Conservation (phyloP, 2,888 invertebrate genomes). For the Frankliniella intonsa region DNA sequence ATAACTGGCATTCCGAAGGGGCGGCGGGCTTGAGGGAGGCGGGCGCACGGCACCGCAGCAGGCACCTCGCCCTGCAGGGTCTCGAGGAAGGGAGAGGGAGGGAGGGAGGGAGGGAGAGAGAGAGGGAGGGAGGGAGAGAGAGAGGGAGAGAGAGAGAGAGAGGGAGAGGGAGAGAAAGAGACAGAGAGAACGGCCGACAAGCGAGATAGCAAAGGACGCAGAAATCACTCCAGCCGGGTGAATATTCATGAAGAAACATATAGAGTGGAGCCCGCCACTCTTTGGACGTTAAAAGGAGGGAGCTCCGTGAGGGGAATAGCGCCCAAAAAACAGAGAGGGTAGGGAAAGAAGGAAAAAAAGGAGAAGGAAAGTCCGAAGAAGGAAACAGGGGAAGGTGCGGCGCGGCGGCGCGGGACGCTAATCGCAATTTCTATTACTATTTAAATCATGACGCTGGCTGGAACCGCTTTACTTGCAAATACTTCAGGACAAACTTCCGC, state of each 20-base stretch:
- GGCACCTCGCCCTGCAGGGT: too few species aligned
- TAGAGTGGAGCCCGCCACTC: neutral
- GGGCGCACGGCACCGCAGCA: too few species aligned
- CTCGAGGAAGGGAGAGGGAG: neutral
- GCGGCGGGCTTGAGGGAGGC: too few species aligned
- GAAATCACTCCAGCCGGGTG: neutral
- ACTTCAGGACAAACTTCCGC: neutral
- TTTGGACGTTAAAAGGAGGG: constrained; percentile 3
- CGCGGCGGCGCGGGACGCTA: neutral
- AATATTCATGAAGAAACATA: constrained; percentile 25
- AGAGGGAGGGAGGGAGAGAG: neutral
- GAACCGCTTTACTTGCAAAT: constrained; percentile 22
- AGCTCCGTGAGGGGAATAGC: neutral
- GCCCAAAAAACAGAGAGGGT: neutral
- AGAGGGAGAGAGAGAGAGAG: neutral
- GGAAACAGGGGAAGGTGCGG: neutral
- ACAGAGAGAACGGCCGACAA: neutral
- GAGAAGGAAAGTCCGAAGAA: neutral
- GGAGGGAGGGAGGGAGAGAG: neutral
- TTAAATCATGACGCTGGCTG: constrained; percentile 12
- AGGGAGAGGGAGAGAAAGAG: neutral
- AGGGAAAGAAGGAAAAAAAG: neutral
- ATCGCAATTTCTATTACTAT: constrained; percentile 25
- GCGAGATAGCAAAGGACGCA: neutral
- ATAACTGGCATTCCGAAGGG: too few species aligned